These are phyloP conservation scores for Tinea pellionella DNA, from an alignment of 2,888 invertebrate genomes.

Conservation along the genomic window DNA sequence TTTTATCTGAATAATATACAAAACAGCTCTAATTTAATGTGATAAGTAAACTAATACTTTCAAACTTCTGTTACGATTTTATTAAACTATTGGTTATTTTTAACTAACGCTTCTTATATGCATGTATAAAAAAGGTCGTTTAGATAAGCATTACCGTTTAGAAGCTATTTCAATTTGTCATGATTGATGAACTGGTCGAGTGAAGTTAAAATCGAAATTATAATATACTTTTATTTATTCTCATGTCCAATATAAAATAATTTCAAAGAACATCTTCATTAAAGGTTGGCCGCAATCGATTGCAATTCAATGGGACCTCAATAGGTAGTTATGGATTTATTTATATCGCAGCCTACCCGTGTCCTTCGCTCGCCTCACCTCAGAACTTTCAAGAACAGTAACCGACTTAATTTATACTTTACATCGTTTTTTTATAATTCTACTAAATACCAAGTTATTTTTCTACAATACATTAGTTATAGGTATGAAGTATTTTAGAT, in stretches of 20 bases:
- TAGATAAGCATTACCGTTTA: constrained; percentile 43
- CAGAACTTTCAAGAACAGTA: background rate
- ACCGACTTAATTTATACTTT: background rate
- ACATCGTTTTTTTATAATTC: too few species aligned
- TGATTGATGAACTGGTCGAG: constrained; percentile 31
- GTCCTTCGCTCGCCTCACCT: background rate
- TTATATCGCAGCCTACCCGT: background rate
- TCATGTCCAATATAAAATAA: background rate
- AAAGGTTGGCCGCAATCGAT: constrained; percentile 5
- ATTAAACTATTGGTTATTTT: constrained; percentile 66
- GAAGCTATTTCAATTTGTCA: constrained; percentile 29
- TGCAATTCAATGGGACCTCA: background rate
- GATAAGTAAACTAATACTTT: background rate
- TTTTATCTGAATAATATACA: too few species aligned
- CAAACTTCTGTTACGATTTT: constrained; percentile 24
- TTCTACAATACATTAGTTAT: too few species aligned
- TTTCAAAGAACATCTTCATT: constrained; percentile 5
- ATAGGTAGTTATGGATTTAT: constrained; percentile 1
- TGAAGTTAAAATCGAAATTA: background rate
- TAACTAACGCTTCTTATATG: constrained; percentile 64
- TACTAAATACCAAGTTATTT: too few species aligned
- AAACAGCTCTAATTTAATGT: too few species aligned
- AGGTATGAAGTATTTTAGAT: too few species aligned
- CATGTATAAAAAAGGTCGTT: constrained; percentile 66
- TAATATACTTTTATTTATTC: too few species aligned